phyloP scores from a whole-genome alignment of 1,140 invertebrate species.

The Pseudoatta argentina region DNA sequence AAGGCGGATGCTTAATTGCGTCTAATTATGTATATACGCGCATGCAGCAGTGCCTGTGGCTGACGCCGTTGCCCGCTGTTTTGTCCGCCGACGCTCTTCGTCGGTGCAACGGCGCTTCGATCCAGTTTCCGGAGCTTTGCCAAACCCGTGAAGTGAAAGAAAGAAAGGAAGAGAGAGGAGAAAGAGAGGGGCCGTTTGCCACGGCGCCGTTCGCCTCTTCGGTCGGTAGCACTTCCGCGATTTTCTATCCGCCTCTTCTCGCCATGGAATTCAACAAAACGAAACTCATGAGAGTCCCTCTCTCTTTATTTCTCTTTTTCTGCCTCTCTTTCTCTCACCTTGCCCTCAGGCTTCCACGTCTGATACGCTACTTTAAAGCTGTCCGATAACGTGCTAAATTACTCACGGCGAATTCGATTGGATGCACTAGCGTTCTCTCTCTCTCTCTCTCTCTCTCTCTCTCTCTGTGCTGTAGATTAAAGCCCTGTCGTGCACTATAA shows the following conservation, averaged over 20 bases:
- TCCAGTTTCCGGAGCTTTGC: constrained; percentile 64
- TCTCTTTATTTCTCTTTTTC: neutral
- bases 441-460: too few relatives aligned
- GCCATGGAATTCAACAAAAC: constrained; percentile 55
- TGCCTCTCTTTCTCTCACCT: neutral
- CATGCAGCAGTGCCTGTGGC: constrained; percentile 63
- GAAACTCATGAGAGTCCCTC: neutral
- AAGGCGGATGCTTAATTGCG: constrained; percentile 83
- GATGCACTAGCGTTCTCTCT: neutral
- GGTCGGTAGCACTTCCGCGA: constrained; percentile 46
- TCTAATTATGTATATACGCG: constrained; percentile 81
- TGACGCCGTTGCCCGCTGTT: constrained; percentile 43
- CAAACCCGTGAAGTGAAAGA: constrained; percentile 25
- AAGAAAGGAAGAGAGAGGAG: neutral
- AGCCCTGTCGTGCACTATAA: neutral
- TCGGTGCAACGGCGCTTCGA: constrained; percentile 67
- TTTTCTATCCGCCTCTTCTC: constrained; percentile 35
- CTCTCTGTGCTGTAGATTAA: neutral
- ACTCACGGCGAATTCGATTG: constrained; percentile 35
- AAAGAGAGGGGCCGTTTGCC: constrained; percentile 44
- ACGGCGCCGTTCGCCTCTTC: constrained; percentile 25
- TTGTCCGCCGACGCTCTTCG: constrained; percentile 28
- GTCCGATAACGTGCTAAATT: constrained; percentile 55
- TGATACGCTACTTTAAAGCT: constrained; percentile 56
- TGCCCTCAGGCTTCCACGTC: neutral